Conservation (phyloP, 2,797 vertebrate species). For the Halcyon badia region DNA sequence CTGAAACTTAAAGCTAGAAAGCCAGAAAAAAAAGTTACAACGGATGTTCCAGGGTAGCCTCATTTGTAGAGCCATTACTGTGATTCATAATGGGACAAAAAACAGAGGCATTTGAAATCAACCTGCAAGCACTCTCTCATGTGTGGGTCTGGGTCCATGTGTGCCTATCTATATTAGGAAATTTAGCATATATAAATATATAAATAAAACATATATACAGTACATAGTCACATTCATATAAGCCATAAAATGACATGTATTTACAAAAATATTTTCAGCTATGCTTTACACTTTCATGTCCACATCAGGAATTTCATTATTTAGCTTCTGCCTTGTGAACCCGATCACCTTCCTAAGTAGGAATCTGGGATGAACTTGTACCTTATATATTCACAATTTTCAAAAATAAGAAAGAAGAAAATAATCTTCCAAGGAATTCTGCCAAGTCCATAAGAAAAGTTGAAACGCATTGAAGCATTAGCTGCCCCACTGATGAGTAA, state of each 20-base stretch:
- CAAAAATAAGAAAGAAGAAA: background rate
- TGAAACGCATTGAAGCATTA: background rate
- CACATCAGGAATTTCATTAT: background rate
- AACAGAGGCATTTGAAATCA: background rate
- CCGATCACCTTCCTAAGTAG: background rate
- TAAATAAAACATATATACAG: conserved; percentile 80
- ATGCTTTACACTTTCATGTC: conserved; percentile 7
- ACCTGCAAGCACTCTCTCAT: background rate
- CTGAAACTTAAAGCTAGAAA: background rate
- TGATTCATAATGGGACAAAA: background rate
- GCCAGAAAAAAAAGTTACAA: background rate
- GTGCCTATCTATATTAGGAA: conserved; percentile 67
- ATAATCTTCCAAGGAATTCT: background rate
- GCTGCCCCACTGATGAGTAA: background rate
- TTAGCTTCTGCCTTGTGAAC: background rate
- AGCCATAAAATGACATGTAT: conserved; percentile 51
- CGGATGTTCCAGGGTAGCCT: background rate
- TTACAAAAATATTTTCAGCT: conserved; percentile 78
- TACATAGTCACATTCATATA: conserved; percentile 63
- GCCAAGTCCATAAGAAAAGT: background rate
- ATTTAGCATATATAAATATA: conserved; percentile 80
- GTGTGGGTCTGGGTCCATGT: background rate
- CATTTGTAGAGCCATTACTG: background rate
- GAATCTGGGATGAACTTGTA: background rate
- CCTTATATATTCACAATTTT: background rate